These are phyloP conservation scores for Drosophila sturtevanti DNA, from an alignment of 1,140 invertebrate species.

Conservation along the genomic window DNA sequence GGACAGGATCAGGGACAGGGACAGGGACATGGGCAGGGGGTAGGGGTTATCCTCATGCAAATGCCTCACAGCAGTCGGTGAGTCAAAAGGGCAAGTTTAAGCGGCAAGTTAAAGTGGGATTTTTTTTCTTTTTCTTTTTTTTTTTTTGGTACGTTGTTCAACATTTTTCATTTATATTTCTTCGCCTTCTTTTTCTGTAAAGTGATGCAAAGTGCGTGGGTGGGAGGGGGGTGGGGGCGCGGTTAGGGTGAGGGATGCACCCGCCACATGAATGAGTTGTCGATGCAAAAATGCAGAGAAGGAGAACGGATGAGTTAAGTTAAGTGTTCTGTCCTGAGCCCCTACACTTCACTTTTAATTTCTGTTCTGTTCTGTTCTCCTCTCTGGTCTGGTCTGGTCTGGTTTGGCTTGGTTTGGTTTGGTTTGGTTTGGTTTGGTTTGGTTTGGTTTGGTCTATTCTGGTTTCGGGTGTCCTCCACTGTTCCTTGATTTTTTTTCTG, in stretches of 20 bases:
- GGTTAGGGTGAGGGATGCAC: neutral
- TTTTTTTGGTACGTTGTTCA: neutral
- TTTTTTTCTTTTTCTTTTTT: neutral
- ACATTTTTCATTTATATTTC: neutral
- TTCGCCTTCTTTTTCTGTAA: neutral
- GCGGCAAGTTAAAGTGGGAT: slow-evolving; percentile 1
- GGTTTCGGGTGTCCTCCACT: neutral
- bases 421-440: neutral
- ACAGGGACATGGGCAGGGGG: too few relatives aligned
- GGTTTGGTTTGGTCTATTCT: neutral
- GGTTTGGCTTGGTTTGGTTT: neutral
- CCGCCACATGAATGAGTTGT: slow-evolving; percentile 6
- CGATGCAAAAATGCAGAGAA: neutral
- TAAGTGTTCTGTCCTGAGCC: neutral
- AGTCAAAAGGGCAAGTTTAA: slow-evolving; percentile 6
- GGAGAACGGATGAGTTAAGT: neutral
- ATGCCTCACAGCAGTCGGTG: neutral
- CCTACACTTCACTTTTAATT: slow-evolving; percentile 5
- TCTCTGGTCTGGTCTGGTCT: neutral
- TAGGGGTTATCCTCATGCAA: too few relatives aligned
- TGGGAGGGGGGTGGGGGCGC: too few relatives aligned
- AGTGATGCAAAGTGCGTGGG: neutral
- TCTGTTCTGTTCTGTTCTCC: neutral
- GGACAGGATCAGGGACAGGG: too few relatives aligned
- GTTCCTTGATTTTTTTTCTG: neutral